Conservation (phyloP, 2,888 invertebrate species). For the Eupithecia centaureata region DNA sequence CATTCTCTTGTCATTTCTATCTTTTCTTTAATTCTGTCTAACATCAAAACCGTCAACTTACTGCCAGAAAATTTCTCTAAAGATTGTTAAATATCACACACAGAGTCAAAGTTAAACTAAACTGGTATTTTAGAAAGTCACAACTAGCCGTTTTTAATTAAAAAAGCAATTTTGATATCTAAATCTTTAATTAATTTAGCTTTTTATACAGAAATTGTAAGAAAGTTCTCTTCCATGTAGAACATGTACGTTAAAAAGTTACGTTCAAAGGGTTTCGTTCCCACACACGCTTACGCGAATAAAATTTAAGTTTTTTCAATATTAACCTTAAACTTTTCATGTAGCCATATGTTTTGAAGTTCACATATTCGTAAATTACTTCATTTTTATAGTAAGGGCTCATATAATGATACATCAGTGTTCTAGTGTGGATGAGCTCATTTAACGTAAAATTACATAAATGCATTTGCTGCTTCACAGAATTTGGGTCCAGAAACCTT, state of each 20-base stretch:
- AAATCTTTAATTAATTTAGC: neutral
- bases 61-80: too few species aligned
- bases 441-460: conserved; percentile 28
- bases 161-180: neutral
- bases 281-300: conserved; percentile 26
- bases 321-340: conserved; percentile 20
- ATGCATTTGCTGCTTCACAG: conserved; percentile 12
- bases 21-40: too few species aligned
- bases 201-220: neutral
- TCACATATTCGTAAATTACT: conserved; percentile 33
- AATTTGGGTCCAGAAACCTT: conserved; percentile 47
- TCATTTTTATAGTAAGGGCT: conserved; percentile 26
- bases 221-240: neutral
- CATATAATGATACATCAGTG: conserved; percentile 21
- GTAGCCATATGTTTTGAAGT: conserved; percentile 21
- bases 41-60: too few species aligned
- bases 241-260: neutral
- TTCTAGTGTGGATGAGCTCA: conserved; percentile 13
- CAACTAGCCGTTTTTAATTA: too few species aligned
- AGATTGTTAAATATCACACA: too few species aligned
- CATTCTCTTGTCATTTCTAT: too few species aligned
- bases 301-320: conserved; percentile 1
- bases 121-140: too few species aligned
- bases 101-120: too few species aligned
- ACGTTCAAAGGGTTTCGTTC: conserved; percentile 24